Conservation (phyloP, 2,113 vertebrate genomes). For the Alouatta palliata region DNA sequence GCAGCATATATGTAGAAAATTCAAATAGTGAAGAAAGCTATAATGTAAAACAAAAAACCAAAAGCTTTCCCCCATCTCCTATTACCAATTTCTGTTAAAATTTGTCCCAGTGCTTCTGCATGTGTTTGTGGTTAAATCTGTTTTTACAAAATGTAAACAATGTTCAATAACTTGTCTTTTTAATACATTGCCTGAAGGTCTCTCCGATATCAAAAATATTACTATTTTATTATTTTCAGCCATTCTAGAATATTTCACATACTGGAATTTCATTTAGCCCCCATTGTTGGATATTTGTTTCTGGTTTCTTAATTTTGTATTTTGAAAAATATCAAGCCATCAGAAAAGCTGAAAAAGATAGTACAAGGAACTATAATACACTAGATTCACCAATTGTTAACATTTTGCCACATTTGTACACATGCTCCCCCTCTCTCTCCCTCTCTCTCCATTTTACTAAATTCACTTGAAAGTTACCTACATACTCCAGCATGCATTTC, state of each 20-base stretch:
- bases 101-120: not conserved
- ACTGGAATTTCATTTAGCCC: not conserved
- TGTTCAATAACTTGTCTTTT: not conserved
- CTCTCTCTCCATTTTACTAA: not conserved
- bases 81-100: not conserved
- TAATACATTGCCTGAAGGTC: not conserved
- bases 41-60: not conserved
- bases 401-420: not conserved
- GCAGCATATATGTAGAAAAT: not conserved
- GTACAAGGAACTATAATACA: not conserved
- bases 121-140: not conserved
- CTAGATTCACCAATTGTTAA: not conserved
- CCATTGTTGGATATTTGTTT: not conserved
- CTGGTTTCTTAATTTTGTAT: not conserved
- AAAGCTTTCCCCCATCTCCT: not conserved
- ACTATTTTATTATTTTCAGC: not conserved
- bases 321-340: not conserved
- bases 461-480: not conserved
- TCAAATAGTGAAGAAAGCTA: not conserved
- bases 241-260: not conserved
- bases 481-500: not conserved
- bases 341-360: not conserved
- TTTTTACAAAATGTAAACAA: not conserved
- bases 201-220: not conserved
- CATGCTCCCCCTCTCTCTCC: not conserved